Evolutionary conservation across 2,113 vertebrate genomes (phyloP).

Genomic region (Rana temporaria): DNA sequence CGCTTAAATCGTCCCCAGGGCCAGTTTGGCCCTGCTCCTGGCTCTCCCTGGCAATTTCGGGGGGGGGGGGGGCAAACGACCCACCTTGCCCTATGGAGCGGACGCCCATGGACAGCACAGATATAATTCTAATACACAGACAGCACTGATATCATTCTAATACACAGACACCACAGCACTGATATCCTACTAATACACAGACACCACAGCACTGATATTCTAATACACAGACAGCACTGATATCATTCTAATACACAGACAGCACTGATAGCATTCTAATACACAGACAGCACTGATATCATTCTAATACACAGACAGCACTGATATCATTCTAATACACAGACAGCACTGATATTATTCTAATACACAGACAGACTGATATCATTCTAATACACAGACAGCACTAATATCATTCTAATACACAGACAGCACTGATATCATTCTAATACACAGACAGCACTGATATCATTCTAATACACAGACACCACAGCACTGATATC

Average conservation of each 20-base stretch:
- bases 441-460: not conserved
- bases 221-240: not conserved
- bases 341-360: not conserved
- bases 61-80: no score
- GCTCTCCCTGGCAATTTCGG: no score
- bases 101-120: no score
- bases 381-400: no score
- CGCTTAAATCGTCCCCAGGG: no score
- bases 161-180: no score
- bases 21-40: no score
- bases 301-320: not conserved
- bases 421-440: not conserved
- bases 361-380: slow-evolving; percentile 1
- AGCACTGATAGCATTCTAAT: no score
- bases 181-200: not conserved
- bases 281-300: not conserved
- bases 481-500: not conserved
- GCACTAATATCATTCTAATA: not conserved
- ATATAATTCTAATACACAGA: not conserved
- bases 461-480: not conserved
- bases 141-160: no score
- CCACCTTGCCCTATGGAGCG: no score
- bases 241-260: not conserved
- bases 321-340: not conserved
- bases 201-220: not conserved